Conservation (phyloP, 2,113 vertebrate species). For the Pardalotus punctatus region DNA sequence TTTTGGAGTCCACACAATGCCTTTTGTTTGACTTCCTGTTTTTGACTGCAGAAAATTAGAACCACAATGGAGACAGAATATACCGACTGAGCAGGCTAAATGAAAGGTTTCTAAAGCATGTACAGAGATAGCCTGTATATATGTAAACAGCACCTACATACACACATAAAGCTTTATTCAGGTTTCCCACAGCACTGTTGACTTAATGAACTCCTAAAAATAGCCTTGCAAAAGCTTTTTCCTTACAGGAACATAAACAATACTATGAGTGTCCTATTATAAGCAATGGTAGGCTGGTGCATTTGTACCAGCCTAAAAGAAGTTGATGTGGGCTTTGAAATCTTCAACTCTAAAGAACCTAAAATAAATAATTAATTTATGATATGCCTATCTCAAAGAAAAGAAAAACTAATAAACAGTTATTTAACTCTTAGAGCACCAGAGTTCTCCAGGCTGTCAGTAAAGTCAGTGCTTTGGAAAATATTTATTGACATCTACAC, state of each 20-base stretch:
- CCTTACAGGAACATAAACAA: background rate
- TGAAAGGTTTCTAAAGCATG: background rate
- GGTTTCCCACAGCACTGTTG: background rate
- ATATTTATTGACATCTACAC: background rate
- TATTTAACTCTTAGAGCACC: slow-evolving; percentile 18
- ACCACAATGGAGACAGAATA: background rate
- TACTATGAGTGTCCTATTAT: background rate
- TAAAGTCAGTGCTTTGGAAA: background rate
- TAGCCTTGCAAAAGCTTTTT: background rate
- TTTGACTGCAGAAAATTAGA: background rate
- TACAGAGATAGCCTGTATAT: background rate
- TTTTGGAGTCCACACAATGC: background rate
- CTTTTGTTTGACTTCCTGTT: background rate
- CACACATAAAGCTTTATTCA: background rate
- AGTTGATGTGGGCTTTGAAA: background rate
- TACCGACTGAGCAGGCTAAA: background rate
- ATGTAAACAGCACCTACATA: background rate
- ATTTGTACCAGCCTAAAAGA: background rate
- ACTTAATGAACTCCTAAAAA: slow-evolving; percentile 23
- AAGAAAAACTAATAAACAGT: background rate
- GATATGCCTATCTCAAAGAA: background rate
- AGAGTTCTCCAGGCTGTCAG: background rate
- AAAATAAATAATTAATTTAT: background rate
- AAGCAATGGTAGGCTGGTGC: background rate
- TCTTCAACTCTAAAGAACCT: background rate